Conservation (phyloP, 2,888 invertebrate genomes). For the Biston stratarius region DNA sequence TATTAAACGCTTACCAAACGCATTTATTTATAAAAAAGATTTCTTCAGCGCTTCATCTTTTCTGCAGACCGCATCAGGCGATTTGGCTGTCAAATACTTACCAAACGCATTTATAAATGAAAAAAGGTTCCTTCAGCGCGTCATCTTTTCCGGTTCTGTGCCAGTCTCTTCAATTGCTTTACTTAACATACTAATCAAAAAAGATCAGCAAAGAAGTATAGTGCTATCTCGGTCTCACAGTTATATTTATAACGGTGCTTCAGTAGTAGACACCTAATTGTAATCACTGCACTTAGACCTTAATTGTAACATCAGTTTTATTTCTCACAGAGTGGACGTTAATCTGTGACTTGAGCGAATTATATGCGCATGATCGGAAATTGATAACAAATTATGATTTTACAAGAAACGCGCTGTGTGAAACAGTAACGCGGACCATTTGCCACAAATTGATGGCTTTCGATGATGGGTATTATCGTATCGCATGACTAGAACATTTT, state of each 20-base stretch:
- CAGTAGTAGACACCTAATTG: conserved; percentile 25
- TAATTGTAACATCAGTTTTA: conserved; percentile 28
- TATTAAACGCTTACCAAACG: too few species aligned
- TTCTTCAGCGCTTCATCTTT: too few species aligned
- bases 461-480: conserved; percentile 52
- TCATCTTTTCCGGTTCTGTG: too few species aligned
- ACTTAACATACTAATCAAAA: not conserved
- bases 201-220: not conserved
- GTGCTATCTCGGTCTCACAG: conserved; percentile 15
- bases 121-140: too few species aligned
- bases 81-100: too few species aligned
- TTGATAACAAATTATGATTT: conserved; percentile 37
- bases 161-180: too few species aligned
- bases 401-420: conserved; percentile 44
- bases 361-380: conserved; percentile 33
- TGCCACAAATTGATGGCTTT: conserved; percentile 60
- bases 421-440: conserved; percentile 62
- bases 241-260: conserved; percentile 27
- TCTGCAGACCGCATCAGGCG: too few species aligned
- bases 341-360: conserved; percentile 32
- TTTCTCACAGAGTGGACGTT: conserved; percentile 33
- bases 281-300: conserved; percentile 27
- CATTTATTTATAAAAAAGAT: too few species aligned
- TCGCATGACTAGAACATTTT: conserved; percentile 61
- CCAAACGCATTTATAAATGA: too few species aligned